phyloP scores from a whole-genome alignment of 2,113 vertebrate genomes.

The Dicrurus megarhynchus region DNA sequence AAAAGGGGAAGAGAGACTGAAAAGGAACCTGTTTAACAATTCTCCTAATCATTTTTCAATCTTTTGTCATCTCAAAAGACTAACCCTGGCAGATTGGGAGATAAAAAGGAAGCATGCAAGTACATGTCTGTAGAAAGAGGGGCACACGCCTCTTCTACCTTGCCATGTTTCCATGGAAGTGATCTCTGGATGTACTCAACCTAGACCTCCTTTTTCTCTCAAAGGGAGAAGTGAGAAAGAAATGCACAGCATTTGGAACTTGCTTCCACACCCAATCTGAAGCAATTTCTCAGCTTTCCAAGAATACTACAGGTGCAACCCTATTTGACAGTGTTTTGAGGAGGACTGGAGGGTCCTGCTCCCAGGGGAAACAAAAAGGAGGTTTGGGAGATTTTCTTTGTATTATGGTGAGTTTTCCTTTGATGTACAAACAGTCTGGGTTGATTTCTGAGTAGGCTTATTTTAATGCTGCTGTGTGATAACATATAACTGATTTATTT shows the following conservation, averaged over 20 bases:
- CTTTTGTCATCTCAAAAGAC: conserved; percentile 13
- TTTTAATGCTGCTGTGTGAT: conserved; percentile 19
- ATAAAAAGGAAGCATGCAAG: conserved; percentile 63
- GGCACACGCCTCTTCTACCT: conserved; percentile 13
- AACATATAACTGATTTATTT: neutral
- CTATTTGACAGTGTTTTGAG: neutral
- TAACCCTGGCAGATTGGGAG: neutral
- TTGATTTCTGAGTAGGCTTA: neutral
- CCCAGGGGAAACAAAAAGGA: neutral
- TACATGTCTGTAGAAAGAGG: neutral
- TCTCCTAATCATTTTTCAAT: neutral
- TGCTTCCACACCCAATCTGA: conserved; percentile 28
- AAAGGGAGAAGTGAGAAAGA: neutral
- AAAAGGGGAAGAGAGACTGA: neutral
- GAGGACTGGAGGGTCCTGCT: neutral
- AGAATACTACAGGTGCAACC: neutral
- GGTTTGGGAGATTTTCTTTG: neutral
- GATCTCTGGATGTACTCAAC: conserved; percentile 23
- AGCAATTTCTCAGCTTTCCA: conserved; percentile 16
- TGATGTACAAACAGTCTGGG: neutral
- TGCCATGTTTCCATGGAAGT: conserved; percentile 62
- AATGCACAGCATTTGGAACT: conserved; percentile 32
- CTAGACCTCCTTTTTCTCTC: neutral
- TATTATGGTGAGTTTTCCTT: neutral
- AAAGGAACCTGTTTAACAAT: conserved; percentile 18